phyloP scores from a whole-genome alignment of 1,140 invertebrate genomes.

The Bicyclus anynana region DNA sequence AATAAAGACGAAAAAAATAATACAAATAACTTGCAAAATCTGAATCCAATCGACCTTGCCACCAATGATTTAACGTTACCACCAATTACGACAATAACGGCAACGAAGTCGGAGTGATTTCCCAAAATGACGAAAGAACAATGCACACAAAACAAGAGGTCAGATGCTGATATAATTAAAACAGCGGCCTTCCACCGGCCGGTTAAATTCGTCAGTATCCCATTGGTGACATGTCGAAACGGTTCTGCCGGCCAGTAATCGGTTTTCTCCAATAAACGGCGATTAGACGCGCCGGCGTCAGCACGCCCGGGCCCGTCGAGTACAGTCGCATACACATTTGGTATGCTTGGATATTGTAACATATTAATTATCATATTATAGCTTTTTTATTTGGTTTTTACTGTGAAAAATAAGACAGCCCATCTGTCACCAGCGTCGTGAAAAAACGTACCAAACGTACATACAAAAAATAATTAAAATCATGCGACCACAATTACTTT shows the following conservation, averaged over 20 bases:
- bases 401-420: too few relatives aligned
- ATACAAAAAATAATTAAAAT: too few relatives aligned
- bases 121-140: conserved; percentile 1
- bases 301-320: conserved; percentile 45
- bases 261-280: conserved; percentile 76
- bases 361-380: too few relatives aligned
- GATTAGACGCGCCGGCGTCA: conserved; percentile 76
- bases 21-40: neutral
- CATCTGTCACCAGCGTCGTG: too few relatives aligned
- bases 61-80: conserved; percentile 4
- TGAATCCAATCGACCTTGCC: neutral
- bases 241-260: conserved; percentile 66
- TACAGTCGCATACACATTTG: conserved; percentile 37
- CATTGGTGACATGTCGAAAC: conserved; percentile 71
- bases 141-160: neutral
- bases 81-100: neutral
- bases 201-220: conserved; percentile 23
- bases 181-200: conserved; percentile 20
- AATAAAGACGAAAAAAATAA: neutral
- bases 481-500: too few relatives aligned
- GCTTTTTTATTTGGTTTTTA: too few relatives aligned
- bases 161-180: conserved; percentile 17
- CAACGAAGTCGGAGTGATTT: neutral
- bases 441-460: too few relatives aligned
- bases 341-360: too few relatives aligned